Percentiles rank a stretch among this genome's conserved stretches.
These are phyloP conservation scores for Vanacampus margaritifer DNA, from an alignment of 2,113 vertebrate species.

Conservation along the genomic window DNA sequence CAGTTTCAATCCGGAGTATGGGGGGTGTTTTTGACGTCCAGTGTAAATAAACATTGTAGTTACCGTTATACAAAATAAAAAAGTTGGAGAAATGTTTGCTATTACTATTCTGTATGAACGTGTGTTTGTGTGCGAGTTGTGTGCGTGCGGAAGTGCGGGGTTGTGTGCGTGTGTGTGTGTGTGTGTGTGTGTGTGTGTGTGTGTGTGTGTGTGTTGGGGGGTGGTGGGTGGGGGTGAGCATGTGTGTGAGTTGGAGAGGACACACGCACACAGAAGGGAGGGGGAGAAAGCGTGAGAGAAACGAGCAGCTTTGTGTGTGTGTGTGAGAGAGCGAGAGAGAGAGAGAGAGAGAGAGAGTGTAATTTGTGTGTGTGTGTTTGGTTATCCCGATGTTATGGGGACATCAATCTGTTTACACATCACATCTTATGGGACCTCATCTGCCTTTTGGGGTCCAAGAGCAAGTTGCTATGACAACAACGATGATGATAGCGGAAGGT, in stretches of 20 bases:
- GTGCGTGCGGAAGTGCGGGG: neutral
- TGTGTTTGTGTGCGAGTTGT: neutral
- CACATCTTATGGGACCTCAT: conserved; percentile 2
- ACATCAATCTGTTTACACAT: conserved; percentile 6
- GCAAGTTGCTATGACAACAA: conserved; percentile 4
- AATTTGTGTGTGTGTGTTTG: conserved; percentile 30
- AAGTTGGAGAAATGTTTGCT: conserved; percentile 41
- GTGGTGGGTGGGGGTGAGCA: neutral
- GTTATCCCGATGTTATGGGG: neutral
- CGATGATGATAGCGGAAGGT: neutral
- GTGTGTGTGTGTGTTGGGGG: conserved; percentile 29
- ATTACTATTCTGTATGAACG: conserved; percentile 19
- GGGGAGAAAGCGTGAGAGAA: conserved; percentile 58
- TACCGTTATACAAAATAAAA: conserved; percentile 6
- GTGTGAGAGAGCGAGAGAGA: neutral
- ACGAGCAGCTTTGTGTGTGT: conserved; percentile 44
- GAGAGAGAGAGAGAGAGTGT: too few species aligned
- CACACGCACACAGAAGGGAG: neutral
- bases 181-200: neutral
- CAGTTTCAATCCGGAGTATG: conserved; percentile 1
- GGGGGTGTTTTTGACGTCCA: neutral
- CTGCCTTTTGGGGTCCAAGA: neutral
- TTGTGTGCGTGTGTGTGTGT: neutral
- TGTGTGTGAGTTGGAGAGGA: neutral
- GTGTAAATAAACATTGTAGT: conserved; percentile 37